Evolutionary conservation across 2,113 vertebrate species (phyloP).

Genomic region (Mesembrinibis cayennensis): DNA sequence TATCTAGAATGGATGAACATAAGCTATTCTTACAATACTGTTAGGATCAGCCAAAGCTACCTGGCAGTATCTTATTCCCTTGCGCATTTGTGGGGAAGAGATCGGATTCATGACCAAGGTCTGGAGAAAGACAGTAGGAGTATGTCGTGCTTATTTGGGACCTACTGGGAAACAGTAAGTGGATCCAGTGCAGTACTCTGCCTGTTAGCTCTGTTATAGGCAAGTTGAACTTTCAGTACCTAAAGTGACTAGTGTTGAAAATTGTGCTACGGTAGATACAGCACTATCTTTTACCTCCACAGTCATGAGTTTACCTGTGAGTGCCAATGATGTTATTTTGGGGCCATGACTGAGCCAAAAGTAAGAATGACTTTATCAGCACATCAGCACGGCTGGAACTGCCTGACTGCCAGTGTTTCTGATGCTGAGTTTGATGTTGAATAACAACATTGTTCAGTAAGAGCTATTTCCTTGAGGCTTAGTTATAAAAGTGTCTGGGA

Average conservation of each 20-base stretch:
- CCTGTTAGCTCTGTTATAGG: neutral
- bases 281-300: neutral
- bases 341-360: neutral
- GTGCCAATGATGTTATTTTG: neutral
- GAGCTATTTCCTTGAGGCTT: neutral
- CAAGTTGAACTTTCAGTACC: neutral
- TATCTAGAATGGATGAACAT: neutral
- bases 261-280: neutral
- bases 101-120: neutral
- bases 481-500: neutral
- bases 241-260: neutral
- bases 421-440: neutral
- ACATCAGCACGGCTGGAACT: neutral
- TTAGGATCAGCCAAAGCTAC: neutral
- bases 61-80: neutral
- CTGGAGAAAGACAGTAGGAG: neutral
- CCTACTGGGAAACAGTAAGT: neutral
- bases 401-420: neutral
- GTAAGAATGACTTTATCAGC: neutral
- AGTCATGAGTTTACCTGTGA: neutral
- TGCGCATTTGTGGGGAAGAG: neutral
- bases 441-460: conserved; percentile 1
- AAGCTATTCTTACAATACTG: neutral
- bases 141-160: neutral
- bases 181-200: neutral